Base-by-base conservation (phyloP, 2,113 vertebrate genomes). In the Callipepla californica region DNA sequence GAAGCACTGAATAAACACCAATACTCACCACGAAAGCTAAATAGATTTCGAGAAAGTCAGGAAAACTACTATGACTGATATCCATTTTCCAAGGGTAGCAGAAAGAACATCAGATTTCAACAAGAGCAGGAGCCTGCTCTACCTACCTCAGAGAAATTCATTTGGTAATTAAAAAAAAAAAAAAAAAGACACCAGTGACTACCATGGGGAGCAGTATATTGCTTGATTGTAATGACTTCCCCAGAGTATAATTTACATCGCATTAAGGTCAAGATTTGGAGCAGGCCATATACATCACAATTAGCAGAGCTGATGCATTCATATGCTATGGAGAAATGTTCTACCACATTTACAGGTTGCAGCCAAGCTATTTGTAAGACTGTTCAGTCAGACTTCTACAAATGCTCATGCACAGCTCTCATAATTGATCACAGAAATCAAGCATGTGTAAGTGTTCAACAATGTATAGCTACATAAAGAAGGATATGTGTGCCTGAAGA, bases 121-220 rank as follows among this genome's bases (percentile, higher is more conserved):
- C 4, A 11, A 79, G 17, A 70, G 38, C 70, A 87, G 45, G 10
- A 84, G 34, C 28, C 55, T 80, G 23, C 59, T 25, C 42, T 42
- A 74, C 38, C 38, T 42, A 74, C 28, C 75, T 82, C 74, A 38
- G 48, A 69, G 9, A 55, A 63, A 69, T 34, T 77, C 58, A 28
- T 59, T 72, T 61, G 23, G 30, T 32, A 89, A 73, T 58, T 50
- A 45, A 45, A 48, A 48, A 48, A 47, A 47, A 32, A 85, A 75
- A 69, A 51, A 61, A 61, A 28, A 23, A 61, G 40, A 55, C 45
- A 36, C 7, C 53, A 25, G 18, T n/a, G 7, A 45, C 50, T 44
- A 8, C 15, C 40, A n/a, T 0, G 0, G 13, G 11, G 18, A 83
- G 11, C 25, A 61, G 47, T 5, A 32, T 1, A 3, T 16, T 50